These are phyloP conservation scores for Temnothorax rugatulus DNA, from an alignment of 2,888 invertebrate species.

Conservation along the genomic window DNA sequence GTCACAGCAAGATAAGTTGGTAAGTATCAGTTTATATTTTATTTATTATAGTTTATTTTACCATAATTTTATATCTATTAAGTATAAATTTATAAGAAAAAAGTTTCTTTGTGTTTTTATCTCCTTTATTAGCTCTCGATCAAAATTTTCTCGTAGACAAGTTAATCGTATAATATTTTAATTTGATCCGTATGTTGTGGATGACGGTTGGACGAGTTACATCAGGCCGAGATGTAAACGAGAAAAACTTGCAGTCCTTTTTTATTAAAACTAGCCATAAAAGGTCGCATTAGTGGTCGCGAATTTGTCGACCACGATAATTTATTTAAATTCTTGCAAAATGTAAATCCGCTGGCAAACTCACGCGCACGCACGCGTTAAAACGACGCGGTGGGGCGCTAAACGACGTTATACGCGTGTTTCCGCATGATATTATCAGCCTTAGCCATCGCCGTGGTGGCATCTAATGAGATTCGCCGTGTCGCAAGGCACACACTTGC, in stretches of 20 bases:
- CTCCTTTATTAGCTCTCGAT: not conserved
- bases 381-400: not conserved
- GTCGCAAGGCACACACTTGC: constrained; percentile 56
- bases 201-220: not conserved
- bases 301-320: constrained; percentile 35
- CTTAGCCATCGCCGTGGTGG: constrained; percentile 42
- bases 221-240: not conserved
- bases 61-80: not conserved
- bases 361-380: constrained; percentile 5
- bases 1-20: not conserved
- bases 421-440: constrained; percentile 47
- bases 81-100: not conserved
- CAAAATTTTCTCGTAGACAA: not conserved
- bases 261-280: not conserved
- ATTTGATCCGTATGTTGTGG: constrained; percentile 14
- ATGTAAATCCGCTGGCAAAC: constrained; percentile 5
- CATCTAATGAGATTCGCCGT: constrained; percentile 64
- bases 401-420: constrained; percentile 51
- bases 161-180: constrained; percentile 30
- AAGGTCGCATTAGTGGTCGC: constrained; percentile 33
- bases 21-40: not conserved
- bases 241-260: constrained; percentile 36
- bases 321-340: constrained; percentile 44
- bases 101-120: not conserved
- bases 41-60: not conserved